Conservation (phyloP, 2,797 vertebrate species). For the Graptemys geographica region DNA sequence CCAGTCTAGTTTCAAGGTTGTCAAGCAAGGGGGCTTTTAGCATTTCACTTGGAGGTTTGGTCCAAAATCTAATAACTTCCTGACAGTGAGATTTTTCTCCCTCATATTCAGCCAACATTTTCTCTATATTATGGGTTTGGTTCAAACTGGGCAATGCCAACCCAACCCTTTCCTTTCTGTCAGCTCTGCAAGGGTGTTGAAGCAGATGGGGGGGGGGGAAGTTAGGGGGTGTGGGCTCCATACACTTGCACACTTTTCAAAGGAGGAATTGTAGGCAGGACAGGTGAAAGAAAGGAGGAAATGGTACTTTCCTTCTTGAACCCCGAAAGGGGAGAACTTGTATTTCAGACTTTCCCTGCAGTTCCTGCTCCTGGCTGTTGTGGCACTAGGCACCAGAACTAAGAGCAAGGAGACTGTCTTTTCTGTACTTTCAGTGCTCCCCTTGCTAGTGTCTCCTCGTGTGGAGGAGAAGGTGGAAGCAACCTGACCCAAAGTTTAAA, state of each 20-base stretch:
- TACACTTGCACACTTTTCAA: too few species aligned
- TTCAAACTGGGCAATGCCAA: not conserved
- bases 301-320: not conserved
- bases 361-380: not conserved
- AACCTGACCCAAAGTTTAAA: not conserved
- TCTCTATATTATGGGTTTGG: not conserved
- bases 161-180: not conserved
- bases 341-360: not conserved
- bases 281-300: not conserved
- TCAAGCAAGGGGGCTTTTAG: not conserved
- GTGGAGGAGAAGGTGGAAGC: not conserved
- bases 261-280: not conserved
- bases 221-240: not conserved
- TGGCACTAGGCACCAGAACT: not conserved
- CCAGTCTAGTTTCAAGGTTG: not conserved
- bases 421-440: not conserved
- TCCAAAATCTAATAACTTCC: conserved; percentile 3
- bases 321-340: not conserved
- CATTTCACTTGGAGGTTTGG: not conserved
- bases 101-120: not conserved
- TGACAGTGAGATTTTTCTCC: not conserved
- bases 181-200: not conserved
- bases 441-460: not conserved
- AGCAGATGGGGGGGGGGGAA: not conserved
- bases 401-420: not conserved